Percentiles rank a stretch among this genome's conserved stretches.
Evolutionary conservation across 2,113 vertebrate species (phyloP).

Genomic region (Myodes glareolus): DNA sequence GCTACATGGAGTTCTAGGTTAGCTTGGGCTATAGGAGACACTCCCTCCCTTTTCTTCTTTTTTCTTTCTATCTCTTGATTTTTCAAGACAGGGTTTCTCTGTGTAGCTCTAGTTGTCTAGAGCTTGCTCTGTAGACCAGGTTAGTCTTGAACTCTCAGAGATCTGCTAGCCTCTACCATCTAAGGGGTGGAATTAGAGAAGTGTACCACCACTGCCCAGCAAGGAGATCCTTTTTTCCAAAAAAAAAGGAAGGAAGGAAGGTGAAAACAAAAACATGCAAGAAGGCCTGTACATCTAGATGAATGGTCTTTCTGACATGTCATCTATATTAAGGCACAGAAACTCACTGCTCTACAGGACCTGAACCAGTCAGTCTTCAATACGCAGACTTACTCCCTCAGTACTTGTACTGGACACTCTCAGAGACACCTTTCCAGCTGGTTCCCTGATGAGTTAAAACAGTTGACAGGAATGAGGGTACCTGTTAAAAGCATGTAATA

Average conservation of each 20-base stretch:
- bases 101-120: too few species aligned
- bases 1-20: not conserved
- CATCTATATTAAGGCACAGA: not conserved
- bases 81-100: too few species aligned
- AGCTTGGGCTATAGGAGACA: not conserved
- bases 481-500: not conserved
- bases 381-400: not conserved
- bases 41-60: too few species aligned
- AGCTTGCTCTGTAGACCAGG: too few species aligned
- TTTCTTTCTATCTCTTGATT: too few species aligned
- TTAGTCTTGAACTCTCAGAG: not conserved
- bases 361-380: not conserved
- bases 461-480: not conserved
- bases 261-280: not conserved
- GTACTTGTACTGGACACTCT: not conserved
- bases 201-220: too few species aligned
- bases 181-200: not conserved
- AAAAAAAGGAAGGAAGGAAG: not conserved
- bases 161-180: not conserved
- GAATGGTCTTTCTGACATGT: not conserved
- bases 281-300: not conserved
- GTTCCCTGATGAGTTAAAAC: not conserved
- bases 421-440: not conserved
- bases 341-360: not conserved
- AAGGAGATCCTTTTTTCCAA: too few species aligned